phyloP scores from a whole-genome alignment of 2,113 vertebrate species.

The Puma concolor region DNA sequence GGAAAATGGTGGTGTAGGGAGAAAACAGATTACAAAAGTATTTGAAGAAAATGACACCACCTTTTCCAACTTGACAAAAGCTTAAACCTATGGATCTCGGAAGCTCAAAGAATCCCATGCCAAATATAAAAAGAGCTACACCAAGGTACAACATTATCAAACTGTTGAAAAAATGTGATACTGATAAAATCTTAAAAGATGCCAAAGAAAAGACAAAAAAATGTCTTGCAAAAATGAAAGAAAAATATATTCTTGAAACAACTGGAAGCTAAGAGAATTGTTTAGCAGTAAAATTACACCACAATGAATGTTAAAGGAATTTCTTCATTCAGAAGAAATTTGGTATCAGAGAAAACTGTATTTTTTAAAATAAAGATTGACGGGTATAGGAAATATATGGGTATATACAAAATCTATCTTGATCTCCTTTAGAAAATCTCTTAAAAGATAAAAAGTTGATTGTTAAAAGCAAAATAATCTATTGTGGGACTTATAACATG shows the following conservation, averaged over 20 bases:
- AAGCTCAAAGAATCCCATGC: neutral
- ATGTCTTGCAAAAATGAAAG: neutral
- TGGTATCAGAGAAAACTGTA: neutral
- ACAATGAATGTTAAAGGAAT: neutral
- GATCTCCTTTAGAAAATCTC: neutral
- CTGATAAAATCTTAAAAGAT: neutral
- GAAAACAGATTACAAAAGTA: neutral
- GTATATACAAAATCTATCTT: no score
- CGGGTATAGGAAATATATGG: neutral
- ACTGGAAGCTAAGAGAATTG: neutral
- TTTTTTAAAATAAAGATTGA: neutral
- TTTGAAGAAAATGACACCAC: neutral
- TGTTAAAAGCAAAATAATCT: neutral
- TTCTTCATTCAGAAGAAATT: neutral
- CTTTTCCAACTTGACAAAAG: neutral
- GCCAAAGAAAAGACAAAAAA: neutral
- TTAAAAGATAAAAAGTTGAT: neutral
- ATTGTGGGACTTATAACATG: neutral
- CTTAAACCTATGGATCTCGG: neutral
- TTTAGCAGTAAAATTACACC: neutral
- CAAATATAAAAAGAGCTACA: neutral
- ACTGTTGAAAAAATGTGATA: neutral
- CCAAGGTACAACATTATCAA: neutral
- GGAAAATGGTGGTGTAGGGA: neutral
- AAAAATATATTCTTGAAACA: neutral